phyloP scores from a whole-genome alignment of 2,797 vertebrate species.

The Labroides dimidiatus region DNA sequence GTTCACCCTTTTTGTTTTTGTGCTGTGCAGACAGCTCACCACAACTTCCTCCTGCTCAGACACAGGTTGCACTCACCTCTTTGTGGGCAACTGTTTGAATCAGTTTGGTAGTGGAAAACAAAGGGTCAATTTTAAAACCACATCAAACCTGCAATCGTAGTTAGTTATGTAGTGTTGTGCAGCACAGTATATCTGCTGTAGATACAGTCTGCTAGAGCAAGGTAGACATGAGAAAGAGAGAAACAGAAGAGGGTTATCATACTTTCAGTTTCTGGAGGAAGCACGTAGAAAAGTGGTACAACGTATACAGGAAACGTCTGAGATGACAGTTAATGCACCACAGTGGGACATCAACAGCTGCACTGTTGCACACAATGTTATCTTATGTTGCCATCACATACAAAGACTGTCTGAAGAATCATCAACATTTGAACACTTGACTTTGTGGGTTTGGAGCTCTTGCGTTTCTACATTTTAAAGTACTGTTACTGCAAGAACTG shows the following conservation, averaged over 20 bases:
- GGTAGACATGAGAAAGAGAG: slow-evolving; percentile 8
- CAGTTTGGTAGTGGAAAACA: background rate
- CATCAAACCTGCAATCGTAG: background rate
- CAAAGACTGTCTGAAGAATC: background rate
- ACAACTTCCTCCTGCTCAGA: slow-evolving; percentile 60
- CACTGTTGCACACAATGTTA: slow-evolving; percentile 19
- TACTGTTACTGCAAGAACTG: no score
- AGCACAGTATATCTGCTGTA: background rate
- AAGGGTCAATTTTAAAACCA: background rate
- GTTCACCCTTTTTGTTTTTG: background rate
- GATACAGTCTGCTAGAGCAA: slow-evolving; percentile 6
- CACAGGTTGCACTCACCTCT: slow-evolving; percentile 9
- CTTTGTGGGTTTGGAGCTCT: no score
- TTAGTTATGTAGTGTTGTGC: background rate
- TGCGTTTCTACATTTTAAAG: no score
- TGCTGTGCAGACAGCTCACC: slow-evolving; percentile 49
- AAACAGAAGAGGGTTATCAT: slow-evolving; percentile 7
- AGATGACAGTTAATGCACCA: slow-evolving; percentile 45
- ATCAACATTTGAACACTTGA: no score
- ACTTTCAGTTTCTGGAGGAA: slow-evolving; percentile 41
- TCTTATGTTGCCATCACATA: slow-evolving; percentile 34
- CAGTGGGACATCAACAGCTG: slow-evolving; percentile 22
- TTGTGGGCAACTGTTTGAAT: slow-evolving; percentile 26
- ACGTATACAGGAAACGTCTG: slow-evolving; percentile 37
- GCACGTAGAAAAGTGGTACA: slow-evolving; percentile 36